phyloP scores from a whole-genome alignment of 2,113 vertebrate genomes.

The Thinocorus orbignyianus region DNA sequence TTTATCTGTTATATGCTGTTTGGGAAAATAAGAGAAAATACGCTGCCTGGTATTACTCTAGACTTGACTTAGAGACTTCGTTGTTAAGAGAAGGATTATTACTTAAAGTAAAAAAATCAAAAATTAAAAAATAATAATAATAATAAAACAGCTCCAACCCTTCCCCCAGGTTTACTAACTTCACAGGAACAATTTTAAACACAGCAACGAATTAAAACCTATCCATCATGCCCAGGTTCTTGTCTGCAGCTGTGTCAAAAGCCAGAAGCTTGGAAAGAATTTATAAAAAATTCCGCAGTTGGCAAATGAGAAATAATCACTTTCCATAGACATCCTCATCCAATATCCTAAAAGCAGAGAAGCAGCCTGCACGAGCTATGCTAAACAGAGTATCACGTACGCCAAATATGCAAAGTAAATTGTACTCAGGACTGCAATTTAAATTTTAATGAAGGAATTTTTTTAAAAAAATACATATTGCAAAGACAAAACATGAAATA shows the following conservation, averaged over 20 bases:
- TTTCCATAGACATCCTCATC: neutral
- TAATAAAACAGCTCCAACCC: neutral
- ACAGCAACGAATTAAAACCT: neutral
- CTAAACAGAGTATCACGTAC: neutral
- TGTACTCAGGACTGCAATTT: neutral
- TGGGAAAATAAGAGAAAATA: neutral
- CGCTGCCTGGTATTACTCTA: neutral
- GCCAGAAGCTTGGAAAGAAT: neutral
- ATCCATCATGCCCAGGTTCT: neutral
- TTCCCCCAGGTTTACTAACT: neutral
- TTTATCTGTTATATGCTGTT: neutral
- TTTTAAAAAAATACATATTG: neutral
- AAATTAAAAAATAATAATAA: neutral
- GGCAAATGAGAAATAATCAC: neutral
- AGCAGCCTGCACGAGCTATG: neutral
- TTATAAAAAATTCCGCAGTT: neutral
- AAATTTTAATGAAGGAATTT: conserved; percentile 1
- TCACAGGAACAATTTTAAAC: neutral
- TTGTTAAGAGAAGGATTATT: neutral
- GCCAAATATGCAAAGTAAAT: conserved; percentile 24
- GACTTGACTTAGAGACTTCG: neutral
- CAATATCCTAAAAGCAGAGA: neutral
- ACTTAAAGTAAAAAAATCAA: neutral
- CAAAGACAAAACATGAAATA: conserved; percentile 14
- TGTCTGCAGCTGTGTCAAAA: neutral